phyloP scores from a whole-genome alignment of 2,888 invertebrate species.

The Nemapogon koenigi region DNA sequence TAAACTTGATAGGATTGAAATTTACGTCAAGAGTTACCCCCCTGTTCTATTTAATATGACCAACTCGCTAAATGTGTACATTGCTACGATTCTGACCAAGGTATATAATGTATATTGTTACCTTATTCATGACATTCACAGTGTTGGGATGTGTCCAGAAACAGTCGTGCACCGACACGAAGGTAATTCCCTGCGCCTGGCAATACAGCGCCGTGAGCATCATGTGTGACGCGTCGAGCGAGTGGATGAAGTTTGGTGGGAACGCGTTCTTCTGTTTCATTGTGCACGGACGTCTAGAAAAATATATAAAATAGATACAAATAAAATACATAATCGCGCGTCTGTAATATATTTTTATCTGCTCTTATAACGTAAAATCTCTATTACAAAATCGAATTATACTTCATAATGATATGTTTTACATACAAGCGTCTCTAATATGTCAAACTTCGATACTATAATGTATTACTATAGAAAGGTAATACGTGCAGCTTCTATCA shows the following conservation, averaged over 20 bases:
- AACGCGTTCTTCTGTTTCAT: slow-evolving; percentile 96
- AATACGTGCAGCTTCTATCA: no score
- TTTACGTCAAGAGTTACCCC: no score
- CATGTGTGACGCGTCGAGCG: slow-evolving; percentile 98
- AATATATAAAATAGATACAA: background rate
- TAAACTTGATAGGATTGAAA: no score
- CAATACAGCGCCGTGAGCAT: slow-evolving; percentile 96
- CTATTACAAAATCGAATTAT: no score
- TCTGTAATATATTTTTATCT: background rate
- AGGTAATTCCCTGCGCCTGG: slow-evolving; percentile 82
- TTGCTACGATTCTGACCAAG: no score
- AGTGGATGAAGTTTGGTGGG: slow-evolving; percentile 99
- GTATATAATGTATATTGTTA: slow-evolving; percentile 34
- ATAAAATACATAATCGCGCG: background rate
- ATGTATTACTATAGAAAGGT: no score
- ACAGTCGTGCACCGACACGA: slow-evolving; percentile 98
- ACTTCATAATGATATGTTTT: no score
- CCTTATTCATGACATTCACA: slow-evolving; percentile 88
- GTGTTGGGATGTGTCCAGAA: slow-evolving; percentile 97
- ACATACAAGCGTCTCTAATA: no score
- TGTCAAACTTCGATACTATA: no score
- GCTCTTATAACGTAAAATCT: no score
- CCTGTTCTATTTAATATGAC: no score
- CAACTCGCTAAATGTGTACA: no score
- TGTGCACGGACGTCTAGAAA: slow-evolving; percentile 75